Evolutionary conservation across 2,888 invertebrate genomes (phyloP).

Genomic region (Spilosoma lubricipeda): DNA sequence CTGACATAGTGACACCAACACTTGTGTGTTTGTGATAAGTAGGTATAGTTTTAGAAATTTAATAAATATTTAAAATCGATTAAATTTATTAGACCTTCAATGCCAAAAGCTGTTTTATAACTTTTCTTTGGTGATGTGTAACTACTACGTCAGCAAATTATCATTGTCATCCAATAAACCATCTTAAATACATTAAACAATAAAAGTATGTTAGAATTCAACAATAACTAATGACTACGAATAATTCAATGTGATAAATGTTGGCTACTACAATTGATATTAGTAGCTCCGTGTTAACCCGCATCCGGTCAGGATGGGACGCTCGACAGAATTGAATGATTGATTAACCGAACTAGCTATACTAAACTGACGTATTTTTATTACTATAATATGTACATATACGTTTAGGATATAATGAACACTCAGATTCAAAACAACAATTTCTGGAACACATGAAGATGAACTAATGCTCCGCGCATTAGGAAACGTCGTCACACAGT

Average conservation of each 20-base stretch:
- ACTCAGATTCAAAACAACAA: too few relatives aligned
- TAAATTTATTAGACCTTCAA: too few relatives aligned
- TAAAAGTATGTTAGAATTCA: not conserved
- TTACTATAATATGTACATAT: not conserved
- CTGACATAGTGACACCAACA: not conserved
- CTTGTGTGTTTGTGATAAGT: too few relatives aligned
- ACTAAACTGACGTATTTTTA: slow-evolving; percentile 1
- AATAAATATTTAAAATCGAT: too few relatives aligned
- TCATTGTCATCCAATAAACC: not conserved
- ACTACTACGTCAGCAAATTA: not conserved
- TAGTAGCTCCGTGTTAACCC: slow-evolving; percentile 33
- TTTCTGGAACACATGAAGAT: too few relatives aligned
- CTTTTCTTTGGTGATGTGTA: too few relatives aligned
- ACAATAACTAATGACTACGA: not conserved
- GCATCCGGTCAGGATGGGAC: slow-evolving; percentile 34
- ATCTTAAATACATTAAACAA: not conserved
- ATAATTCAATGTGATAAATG: not conserved
- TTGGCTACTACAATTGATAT: slow-evolving; percentile 18
- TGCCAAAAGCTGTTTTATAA: too few relatives aligned
- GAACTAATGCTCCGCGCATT: too few relatives aligned
- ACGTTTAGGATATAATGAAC: too few relatives aligned
- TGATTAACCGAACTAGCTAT: slow-evolving; percentile 38
- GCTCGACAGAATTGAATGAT: slow-evolving; percentile 47
- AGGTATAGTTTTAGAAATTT: too few relatives aligned
- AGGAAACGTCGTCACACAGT: too few relatives aligned